Percentiles rank a stretch among this genome's conserved stretches.
These are phyloP conservation scores for Corythornis cristatus DNA, from an alignment of 2,113 vertebrate species.

Conservation along the genomic window DNA sequence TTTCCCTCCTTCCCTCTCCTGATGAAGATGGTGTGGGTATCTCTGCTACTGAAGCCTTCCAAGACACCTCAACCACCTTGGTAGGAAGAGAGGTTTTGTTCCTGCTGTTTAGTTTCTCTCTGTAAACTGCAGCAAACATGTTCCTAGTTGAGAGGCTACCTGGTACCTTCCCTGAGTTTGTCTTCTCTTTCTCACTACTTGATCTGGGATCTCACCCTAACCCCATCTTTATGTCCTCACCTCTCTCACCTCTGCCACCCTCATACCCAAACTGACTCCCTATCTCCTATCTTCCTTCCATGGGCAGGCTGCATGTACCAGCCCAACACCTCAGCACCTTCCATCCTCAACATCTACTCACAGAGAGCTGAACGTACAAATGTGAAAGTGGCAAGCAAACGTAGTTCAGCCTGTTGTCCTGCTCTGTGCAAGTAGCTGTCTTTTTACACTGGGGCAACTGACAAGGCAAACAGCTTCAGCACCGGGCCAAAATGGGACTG, in stretches of 20 bases:
- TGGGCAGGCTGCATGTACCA: not conserved
- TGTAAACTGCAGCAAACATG: rapidly evolving
- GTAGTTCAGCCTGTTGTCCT: not conserved
- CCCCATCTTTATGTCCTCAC: not conserved
- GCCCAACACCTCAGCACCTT: not conserved
- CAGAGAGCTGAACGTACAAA: rapidly evolving
- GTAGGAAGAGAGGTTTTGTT: not conserved
- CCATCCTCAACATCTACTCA: not conserved
- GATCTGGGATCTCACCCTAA: not conserved
- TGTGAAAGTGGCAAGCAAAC: not conserved
- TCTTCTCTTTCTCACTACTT: not conserved
- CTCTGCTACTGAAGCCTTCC: rapidly evolving
- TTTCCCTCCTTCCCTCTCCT: not conserved
- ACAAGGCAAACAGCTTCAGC: not conserved
- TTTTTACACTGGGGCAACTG: not conserved
- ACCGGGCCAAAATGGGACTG: rapidly evolving
- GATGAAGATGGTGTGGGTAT: not conserved
- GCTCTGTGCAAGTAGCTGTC: rapidly evolving
- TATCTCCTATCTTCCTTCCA: not conserved
- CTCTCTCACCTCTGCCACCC: not conserved
- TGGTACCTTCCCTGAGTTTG: not conserved
- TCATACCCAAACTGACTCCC: not conserved
- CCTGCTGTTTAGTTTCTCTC: not conserved
- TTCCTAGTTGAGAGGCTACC: not conserved
- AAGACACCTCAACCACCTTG: rapidly evolving